Conservation (phyloP, 2,888 invertebrate genomes). For the Coenonympha arcania region DNA sequence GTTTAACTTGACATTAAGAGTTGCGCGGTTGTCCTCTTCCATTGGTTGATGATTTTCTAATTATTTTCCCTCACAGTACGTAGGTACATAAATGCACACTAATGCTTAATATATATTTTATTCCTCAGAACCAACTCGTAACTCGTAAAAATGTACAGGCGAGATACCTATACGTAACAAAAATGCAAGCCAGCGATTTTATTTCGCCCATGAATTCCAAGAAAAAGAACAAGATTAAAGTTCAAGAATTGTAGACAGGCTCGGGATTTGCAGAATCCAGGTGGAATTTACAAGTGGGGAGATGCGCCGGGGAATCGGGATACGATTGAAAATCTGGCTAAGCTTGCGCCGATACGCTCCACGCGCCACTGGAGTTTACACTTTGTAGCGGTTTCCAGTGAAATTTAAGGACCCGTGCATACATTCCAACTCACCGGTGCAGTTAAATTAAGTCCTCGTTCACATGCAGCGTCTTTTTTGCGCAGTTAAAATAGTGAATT, state of each 20-base stretch:
- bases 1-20: too few relatives aligned
- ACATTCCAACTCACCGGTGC: too few relatives aligned
- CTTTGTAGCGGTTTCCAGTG: constrained; percentile 16
- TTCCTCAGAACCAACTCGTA: too few relatives aligned
- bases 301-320: constrained; percentile 26
- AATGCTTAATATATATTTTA: too few relatives aligned
- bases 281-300: constrained; percentile 31
- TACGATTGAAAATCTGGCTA: constrained; percentile 29
- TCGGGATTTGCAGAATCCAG: constrained; percentile 30
- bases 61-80: too few relatives aligned
- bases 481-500: too few relatives aligned
- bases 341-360: constrained; percentile 24
- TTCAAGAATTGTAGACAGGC: constrained; percentile 29
- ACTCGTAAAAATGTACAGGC: neutral
- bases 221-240: constrained; percentile 31
- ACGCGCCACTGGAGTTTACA: constrained; percentile 22
- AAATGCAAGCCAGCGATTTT: constrained; percentile 13
- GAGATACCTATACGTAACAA: constrained; percentile 2
- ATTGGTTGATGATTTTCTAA: too few relatives aligned
- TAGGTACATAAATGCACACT: too few relatives aligned
- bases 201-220: constrained; percentile 19
- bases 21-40: too few relatives aligned
- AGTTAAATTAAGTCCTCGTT: too few relatives aligned
- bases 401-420: too few relatives aligned
- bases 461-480: too few relatives aligned